Evolutionary conservation across 2,888 invertebrate genomes (phyloP).

Genomic region (Drosophila aldrichi): DNA sequence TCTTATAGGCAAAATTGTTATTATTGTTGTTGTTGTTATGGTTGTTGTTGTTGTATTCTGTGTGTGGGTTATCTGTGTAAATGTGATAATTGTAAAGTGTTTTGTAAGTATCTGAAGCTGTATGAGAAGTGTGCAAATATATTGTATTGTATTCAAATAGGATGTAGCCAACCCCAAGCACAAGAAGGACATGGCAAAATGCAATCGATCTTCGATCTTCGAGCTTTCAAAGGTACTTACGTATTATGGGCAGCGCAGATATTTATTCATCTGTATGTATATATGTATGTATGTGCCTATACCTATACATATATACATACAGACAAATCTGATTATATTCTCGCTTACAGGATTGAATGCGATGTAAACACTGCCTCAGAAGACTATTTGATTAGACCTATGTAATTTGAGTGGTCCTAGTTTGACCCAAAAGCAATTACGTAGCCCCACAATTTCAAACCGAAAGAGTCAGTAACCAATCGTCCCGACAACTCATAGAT

Average conservation of each 20-base stretch:
- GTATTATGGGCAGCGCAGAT: background rate
- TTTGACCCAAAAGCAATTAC: no score
- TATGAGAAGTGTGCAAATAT: slow-evolving; percentile 5
- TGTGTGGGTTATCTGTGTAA: slow-evolving; percentile 78
- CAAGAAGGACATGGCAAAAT: background rate
- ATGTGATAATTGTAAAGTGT: slow-evolving; percentile 77
- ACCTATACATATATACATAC: background rate
- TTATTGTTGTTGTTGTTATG: slow-evolving; percentile 17
- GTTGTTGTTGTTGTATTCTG: slow-evolving; percentile 67
- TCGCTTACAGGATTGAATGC: no score
- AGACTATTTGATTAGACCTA: no score
- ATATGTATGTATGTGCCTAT: background rate
- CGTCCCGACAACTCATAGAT: no score
- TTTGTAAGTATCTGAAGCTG: slow-evolving; percentile 44
- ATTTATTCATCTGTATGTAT: background rate
- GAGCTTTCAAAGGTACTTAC: background rate
- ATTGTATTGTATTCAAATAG: background rate
- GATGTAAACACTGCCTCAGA: no score
- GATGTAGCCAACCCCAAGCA: background rate
- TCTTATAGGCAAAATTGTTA: slow-evolving; percentile 48
- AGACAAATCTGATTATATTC: no score
- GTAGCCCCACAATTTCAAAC: no score
- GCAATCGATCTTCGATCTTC: background rate
- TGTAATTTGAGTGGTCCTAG: no score
- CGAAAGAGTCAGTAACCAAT: no score